Evolutionary conservation across 2,797 vertebrate species (phyloP), one percentile per base, ranked within the genome.

Genomic region (Pagetopsis macropterus): DNA sequence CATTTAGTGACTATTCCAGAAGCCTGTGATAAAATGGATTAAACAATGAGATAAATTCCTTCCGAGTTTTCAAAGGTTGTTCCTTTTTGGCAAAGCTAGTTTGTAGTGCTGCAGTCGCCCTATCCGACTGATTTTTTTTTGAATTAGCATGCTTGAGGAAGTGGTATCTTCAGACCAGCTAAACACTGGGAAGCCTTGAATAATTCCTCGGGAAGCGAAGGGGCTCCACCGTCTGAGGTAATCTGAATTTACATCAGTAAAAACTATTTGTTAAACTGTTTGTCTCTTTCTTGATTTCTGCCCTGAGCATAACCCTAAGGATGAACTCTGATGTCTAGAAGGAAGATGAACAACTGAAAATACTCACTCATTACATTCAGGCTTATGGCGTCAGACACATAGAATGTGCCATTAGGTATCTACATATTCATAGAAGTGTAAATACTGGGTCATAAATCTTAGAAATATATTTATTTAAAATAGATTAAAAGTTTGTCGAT

Each of bases 271-370:
- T 16, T 43, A 40, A n/a, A n/a, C 11, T 43, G 10, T 45, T 55
- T 31, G 44, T 76, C 23, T 50, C 46, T 41, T 41, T 51, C 27
- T 72, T n/a, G 45, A 41, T 31, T 31, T 51, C 10, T 60, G 49
- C 52, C 57, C 55, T 49, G n/a, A 83, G 65, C 64, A 23, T 55
- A 57, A 54, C 60, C 76, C 69, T 5, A 2, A 63, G 64, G 64
- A 69, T 55, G 63, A 66, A 17, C 59, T 43, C 31, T 43, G 15
- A 49, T 10, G 5, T 11, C 62, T 67, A 12, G 75, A 71, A 52
- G 67, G 54, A 44, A 70, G 31, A 71, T 49, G 57, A 69, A n/a
- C 54, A 64, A 64, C 44, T 62, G 68, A 71, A 77, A 64, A 40
- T 71, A 7, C 31, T 54, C 12, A 45, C 12, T 43, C 13, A 49